Evolutionary conservation across 2,797 vertebrate species (phyloP), one percentile per base, ranked within the genome.

Genomic region (Atherinosoma microstoma): DNA sequence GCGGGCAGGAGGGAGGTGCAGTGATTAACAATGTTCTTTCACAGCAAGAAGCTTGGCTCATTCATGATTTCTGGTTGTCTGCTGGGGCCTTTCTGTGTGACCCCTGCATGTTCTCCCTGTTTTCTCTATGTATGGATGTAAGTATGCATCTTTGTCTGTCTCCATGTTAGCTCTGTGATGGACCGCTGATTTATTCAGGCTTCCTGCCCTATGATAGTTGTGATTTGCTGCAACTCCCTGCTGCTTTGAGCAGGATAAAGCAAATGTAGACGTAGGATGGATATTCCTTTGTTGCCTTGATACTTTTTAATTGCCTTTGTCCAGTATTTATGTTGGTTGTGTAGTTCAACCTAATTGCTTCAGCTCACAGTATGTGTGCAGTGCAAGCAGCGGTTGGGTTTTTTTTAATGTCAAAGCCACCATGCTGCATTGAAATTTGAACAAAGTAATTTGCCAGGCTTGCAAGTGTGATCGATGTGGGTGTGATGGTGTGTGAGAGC

Each of bases 331-430:
- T 51, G 63, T 66, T 45, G 64, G 49, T 32, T 67, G 38, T 22
- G 36, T 3, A 32, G 13, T 57, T 47, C 29, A 64, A 30, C 16
- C 42, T 36, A 10, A 51, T 38, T 70, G 22, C 32, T 38, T 59
- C 58, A 38, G 38, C 8, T 12, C 59, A 54, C 24, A 54, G 49
- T 38, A 10, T 3, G 5, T 18, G 4, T 54, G 34, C 40, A 42
- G 51, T 30, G n/a, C 54, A 64, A 45, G 38, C 30, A 61, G 22
- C 24, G 30, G 30, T 61, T 58, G 35, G 2, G 2, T 2, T 32
- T 32, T 32, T 16, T 42, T 56, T 71, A 53, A 76, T 70, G 64
- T 73, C 32, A 47, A 34, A 32, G 63, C 16, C 51, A 13, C 27
- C 11, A 13, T 9, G 0, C 35, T 59, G 24, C 47, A 47, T 27